Evolutionary conservation across 2,797 vertebrate genomes (phyloP), one percentile per base, ranked within the genome.

Genomic region (Coregonus sp.): DNA sequence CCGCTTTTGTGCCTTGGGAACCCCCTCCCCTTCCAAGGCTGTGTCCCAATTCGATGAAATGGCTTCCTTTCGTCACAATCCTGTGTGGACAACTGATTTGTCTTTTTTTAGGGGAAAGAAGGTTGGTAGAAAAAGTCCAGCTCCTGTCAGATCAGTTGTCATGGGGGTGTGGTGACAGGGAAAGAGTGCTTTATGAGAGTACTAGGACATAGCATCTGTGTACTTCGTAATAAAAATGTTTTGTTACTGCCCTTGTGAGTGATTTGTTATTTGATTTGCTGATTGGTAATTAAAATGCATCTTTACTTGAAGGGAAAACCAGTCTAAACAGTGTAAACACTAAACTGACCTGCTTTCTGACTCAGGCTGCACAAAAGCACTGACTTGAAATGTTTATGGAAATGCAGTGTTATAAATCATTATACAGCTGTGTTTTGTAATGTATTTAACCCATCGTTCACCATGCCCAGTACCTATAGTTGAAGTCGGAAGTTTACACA

Each of bases 1-100:
- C 78, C 72, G 76, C 86, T 81, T 83, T 29, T 88, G 91, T 94
- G 93, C 94, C 93, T 93, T 94, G 51, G 29, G 82, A 86, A 70
- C 56, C 52, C 33, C 68, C 25, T 61, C 68, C 37, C 40, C 72
- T 25, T 68, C 68, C 3, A 15, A 25, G 20, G 61, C 25, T 31
- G 9, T 66, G 63, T 66, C 63, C 29, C 29, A 66, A 66, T 66
- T 66, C 12, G 5, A 29, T 66, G 11, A 4, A 33, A 31, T 20
- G 3, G 4, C 12, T 20, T n/a, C 14, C 14, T 52, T 47, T 47
- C 0, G 2, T 47, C 40, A 47, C 11, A 47, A 47, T 47, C 40
- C 40, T 47, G 2, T 47, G 40, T 2, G 9, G 40, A 47, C 40
- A 11, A 47, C 40, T 47, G 9, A 11, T 47, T 47, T 47, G 40